Evolutionary conservation across 2,888 invertebrate genomes (phyloP), one percentile per base, ranked within the genome.

Genomic region (Colostygia pectinataria): DNA sequence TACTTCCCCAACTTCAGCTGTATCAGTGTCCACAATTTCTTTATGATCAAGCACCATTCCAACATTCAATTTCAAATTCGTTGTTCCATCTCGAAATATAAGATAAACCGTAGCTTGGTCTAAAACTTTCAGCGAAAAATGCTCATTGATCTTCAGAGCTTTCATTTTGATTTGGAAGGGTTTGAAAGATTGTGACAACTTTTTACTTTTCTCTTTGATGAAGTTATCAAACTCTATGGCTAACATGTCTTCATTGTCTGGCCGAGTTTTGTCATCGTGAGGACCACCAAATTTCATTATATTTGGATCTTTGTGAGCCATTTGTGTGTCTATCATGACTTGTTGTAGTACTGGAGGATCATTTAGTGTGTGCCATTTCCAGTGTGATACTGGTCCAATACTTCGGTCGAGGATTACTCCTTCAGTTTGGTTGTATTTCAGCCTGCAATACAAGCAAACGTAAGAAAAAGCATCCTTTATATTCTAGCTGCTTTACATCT

Each of bases 1-100:
- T 14, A 83, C 80, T 48, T 78, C 71, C 0, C 81, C 79, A 5
- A 83, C 62, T 53, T 82, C 80, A n/a, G 79, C 74, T 14, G 74
- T 78, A 45, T 80, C 79, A 0, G 79, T 92, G 74, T 80, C 91
- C 58, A 74, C 87, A 65, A 76, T 91, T 77, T 77, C 92, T 77
- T 80, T 88, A 71, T 81, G 91, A 75, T 82, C 91, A 73, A 84
- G 77, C 66, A 72, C 77, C 92, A 83, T 92, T 64, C 83, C 91
- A 65, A 73, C 72, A 52, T 90, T 89, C 14, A 87, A 52, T 65
- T 87, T 88, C 23, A 89, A 54, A 57, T 80, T 85, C 4, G 79
- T 79, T 7, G 76, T 65, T 1, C 87, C 86, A 49, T 89, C 88
- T 57, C 84, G 74, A 56, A 71, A 90, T 32, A 81, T 74, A 2